Base-by-base conservation (phyloP, 2,888 invertebrate species). In the Volucella inanis region DNA sequence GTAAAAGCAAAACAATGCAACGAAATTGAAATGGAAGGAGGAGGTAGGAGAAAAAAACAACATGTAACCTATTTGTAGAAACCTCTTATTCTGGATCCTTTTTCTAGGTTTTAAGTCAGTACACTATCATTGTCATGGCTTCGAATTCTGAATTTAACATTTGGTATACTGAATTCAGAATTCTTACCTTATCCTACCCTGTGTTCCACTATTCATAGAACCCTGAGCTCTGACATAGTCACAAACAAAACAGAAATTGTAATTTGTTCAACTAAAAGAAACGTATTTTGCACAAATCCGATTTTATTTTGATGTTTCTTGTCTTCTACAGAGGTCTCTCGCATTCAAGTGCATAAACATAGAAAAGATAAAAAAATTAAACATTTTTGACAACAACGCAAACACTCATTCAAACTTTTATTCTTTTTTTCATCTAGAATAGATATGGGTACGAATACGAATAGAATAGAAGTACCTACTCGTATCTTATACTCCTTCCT, bases 381-480 rank as follows among this genome's bases (percentile, higher is more conserved):
- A 77, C 76, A 81, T 81, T 80, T 81, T 77, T 81, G 76, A 85
- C 85, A 85, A 81, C 81, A 85, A 85, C 81, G 57, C 81, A 85
- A 85, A 81, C 85, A 85, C 85, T 85, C 72, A 39, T 71, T 41
- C 49, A 68, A 59, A 57, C 62, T 76, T 55, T 39, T 70, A 31
- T 45, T 55, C 50, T 41, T 12, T 55, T 45, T 41, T 12, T 31
- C 31, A 31, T 31, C 6, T 31, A 31, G 31, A 31, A 31, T 31
- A 31, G 31, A 31, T 31, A 31, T 31, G 31, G 31, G 31, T 31
- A 31, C 31, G 6, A 52, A 15, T 39, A 12, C 50, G 43, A 52
- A 38, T 6, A 14, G 18, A 62, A 14, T 54, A 54, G 54, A n/a
- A n/a, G 31, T n/a, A 55, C 49, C 14, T n/a, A 45, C 18, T 12